Base-by-base conservation (phyloP, 2,888 invertebrate genomes). In the Meliscaeva auricollis region DNA sequence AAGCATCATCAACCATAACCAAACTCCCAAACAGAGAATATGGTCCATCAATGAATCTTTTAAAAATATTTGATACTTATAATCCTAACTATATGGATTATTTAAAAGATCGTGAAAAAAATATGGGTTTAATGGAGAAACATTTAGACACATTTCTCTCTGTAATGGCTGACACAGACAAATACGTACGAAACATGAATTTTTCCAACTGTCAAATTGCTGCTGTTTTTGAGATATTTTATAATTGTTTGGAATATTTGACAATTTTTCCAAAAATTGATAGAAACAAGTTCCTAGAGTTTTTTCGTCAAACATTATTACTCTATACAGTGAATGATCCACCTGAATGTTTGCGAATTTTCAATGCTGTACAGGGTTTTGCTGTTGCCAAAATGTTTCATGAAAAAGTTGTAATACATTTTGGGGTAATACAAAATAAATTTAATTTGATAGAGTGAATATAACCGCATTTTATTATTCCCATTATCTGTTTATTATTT, bases 341-440 rank as follows among this genome's bases (percentile, higher is more conserved):
- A 6, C 75, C 84, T 3, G 84, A 80, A 13, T 35, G 66, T 2
- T 15, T 80, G 0, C 69, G 84, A 5, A 22, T 84, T 48, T 84
- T 84, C 9, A 80, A 70, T 60, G 56, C 20, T n/a, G 9, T 41
- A 3, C 35, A 80, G n/a, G 56, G 35, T 6, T 60, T 84, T n/a
- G 66, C 41, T 7, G 75, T 84, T 13, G 84, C 80, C 0, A 84
- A 80, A 22, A 41, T 80, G 0, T 84, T 84, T 68, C 70, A 84
- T 20, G 32, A 84, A 17, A 9, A 60, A n/a, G 3, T 84, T 13
- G 79, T n/a, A 2, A 17, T 30, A 6, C 52, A 80, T 41, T 80
- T 80, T 48, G 62, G 72, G 26, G 22, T 72, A 17, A 48, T 70
- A 26, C 56, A 79, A 15, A 54, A 50, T n/a, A 50, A 64, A 6